phyloP scores from a whole-genome alignment of 2,888 invertebrate species.

The Zaprionus obscuricornis region DNA sequence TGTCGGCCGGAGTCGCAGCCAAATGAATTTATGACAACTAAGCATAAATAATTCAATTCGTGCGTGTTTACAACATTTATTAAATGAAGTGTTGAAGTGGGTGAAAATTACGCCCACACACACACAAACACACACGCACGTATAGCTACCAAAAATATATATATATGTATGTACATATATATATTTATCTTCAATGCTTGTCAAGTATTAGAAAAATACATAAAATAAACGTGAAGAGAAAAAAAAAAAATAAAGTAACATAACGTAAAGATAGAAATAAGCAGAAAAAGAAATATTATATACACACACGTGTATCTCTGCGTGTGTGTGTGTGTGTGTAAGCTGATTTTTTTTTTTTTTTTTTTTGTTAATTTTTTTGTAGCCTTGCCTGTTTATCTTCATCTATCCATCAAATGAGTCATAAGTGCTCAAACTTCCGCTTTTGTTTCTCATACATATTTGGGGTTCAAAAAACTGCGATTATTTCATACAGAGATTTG shows the following conservation, averaged over 20 bases:
- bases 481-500: constrained; percentile 25
- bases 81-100: constrained; percentile 59
- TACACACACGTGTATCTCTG: too few species aligned
- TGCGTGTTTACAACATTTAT: constrained; percentile 61
- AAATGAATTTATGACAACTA: constrained; percentile 69
- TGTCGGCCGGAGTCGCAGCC: neutral
- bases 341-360: too few species aligned
- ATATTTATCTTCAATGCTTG: constrained; percentile 2
- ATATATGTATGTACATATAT: neutral
- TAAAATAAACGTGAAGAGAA: too few species aligned
- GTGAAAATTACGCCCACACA: constrained; percentile 43
- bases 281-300: too few species aligned
- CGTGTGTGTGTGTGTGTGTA: too few species aligned
- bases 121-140: neutral
- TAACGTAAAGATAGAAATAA: too few species aligned
- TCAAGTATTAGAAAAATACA: constrained; percentile 3
- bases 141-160: neutral
- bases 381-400: constrained; percentile 33
- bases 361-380: too few species aligned
- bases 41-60: constrained; percentile 67
- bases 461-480: constrained; percentile 65
- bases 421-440: constrained; percentile 67
- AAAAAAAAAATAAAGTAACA: too few species aligned
- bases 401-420: constrained; percentile 61
- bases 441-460: too few species aligned